Conservation (phyloP, 30 jellyfish, hydroid and myxozoan genomes). For the Rhopilema esculentum region DNA sequence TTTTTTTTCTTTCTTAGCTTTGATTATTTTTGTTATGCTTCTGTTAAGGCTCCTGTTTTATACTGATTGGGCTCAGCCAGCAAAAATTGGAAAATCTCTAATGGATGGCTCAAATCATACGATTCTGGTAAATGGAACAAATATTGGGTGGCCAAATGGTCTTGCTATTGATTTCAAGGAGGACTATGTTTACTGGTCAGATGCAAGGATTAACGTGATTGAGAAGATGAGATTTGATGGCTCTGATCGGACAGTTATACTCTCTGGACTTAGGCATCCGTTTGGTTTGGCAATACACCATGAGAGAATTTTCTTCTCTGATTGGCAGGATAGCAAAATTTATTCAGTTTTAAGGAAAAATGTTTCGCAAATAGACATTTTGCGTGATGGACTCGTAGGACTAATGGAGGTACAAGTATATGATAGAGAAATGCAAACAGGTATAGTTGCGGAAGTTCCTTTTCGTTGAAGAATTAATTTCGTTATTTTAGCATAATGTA, state of each 20-base stretch:
- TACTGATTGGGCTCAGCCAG: constrained; percentile 97
- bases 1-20: background rate
- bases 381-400: constrained; percentile 85
- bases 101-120: constrained; percentile 92
- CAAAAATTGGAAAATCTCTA: constrained; percentile 84
- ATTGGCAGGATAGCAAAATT: constrained; percentile 82
- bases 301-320: constrained; percentile 85
- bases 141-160: constrained; percentile 96
- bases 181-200: constrained; percentile 88
- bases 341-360: constrained; percentile 70
- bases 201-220: constrained; percentile 86
- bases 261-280: constrained; percentile 75
- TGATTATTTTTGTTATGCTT: background rate
- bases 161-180: constrained; percentile 74
- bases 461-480: no score
- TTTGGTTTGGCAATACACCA: constrained; percentile 87
- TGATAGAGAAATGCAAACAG: constrained; percentile 77
- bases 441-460: constrained; percentile 50
- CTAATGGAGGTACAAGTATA: constrained; percentile 93
- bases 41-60: constrained; percentile 77
- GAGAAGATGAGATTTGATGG: constrained; percentile 91
- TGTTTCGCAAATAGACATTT: constrained; percentile 9
- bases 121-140: constrained; percentile 73
- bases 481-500: no score
- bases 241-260: constrained; percentile 56